Percentiles rank a stretch among this genome's conserved stretches.
Conservation (phyloP, 2,113 vertebrate species). For the Bungarus multicinctus region DNA sequence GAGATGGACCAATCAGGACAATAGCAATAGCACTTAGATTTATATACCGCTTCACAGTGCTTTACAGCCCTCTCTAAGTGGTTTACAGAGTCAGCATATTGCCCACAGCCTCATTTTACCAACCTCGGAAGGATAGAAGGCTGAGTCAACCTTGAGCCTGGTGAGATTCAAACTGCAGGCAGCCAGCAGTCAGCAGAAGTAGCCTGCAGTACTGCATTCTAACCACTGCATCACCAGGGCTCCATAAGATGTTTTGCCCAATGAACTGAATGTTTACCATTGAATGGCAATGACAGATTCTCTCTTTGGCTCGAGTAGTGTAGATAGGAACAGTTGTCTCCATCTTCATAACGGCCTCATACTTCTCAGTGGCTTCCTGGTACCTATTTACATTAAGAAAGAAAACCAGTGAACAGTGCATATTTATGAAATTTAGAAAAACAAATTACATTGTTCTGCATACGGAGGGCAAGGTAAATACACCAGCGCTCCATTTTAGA, state of each 20-base stretch:
- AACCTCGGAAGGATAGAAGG: too few relatives aligned
- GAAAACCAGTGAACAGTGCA: neutral
- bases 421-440: neutral
- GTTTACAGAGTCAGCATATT: too few relatives aligned
- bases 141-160: too few relatives aligned
- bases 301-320: slow-evolving; percentile 82
- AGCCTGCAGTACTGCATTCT: too few relatives aligned
- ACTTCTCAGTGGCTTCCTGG: slow-evolving; percentile 87
- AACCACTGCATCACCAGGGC: too few relatives aligned
- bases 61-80: too few relatives aligned
- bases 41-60: too few relatives aligned
- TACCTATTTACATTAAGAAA: slow-evolving; percentile 72
- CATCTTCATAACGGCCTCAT: slow-evolving; percentile 85
- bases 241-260: neutral
- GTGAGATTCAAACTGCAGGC: too few relatives aligned
- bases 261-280: slow-evolving; percentile 71
- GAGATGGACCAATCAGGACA: slow-evolving; percentile 16
- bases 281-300: slow-evolving; percentile 90
- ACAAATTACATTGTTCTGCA: neutral
- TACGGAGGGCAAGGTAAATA: neutral
- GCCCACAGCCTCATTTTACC: too few relatives aligned
- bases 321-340: slow-evolving; percentile 83
- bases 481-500: neutral
- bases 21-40: neutral
- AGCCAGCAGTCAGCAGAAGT: too few relatives aligned